Evolutionary conservation across 2,797 vertebrate species (phyloP).

Genomic region (Mionectes olivaceus): DNA sequence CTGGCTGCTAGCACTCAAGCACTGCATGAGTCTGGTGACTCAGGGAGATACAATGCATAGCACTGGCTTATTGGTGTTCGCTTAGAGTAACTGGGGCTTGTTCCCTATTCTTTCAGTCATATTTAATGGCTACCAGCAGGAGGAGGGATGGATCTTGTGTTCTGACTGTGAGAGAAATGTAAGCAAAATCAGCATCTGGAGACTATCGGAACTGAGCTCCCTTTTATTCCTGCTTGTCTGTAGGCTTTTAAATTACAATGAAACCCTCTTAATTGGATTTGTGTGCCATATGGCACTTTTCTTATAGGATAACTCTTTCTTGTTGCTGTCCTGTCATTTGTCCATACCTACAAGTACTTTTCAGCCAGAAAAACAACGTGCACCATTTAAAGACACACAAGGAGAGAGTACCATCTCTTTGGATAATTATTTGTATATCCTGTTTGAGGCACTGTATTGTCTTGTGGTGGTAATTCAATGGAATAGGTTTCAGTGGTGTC

Average conservation of each 20-base stretch:
- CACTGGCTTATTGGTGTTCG: background rate
- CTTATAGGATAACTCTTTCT: background rate
- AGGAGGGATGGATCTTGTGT: background rate
- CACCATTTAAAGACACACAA: background rate
- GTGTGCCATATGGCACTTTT: slow-evolving; percentile 50
- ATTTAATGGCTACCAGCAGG: background rate
- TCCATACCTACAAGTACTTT: background rate
- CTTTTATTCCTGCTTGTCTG: slow-evolving; percentile 19
- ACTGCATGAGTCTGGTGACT: background rate
- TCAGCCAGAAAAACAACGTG: background rate
- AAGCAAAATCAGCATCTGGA: background rate
- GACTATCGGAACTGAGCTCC: background rate
- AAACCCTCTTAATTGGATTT: slow-evolving; percentile 60
- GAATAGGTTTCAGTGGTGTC: background rate
- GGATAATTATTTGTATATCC: background rate
- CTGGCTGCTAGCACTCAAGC: background rate
- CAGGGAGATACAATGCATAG: background rate
- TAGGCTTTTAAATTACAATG: slow-evolving; percentile 50
- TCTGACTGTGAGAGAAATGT: background rate
- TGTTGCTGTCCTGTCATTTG: background rate
- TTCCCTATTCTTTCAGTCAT: background rate
- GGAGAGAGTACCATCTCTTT: background rate
- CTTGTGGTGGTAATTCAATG: background rate
- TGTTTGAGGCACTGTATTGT: background rate
- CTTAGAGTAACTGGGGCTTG: background rate